Conservation (phyloP, 2,888 invertebrate genomes). For the Drosophila maculinotata region DNA sequence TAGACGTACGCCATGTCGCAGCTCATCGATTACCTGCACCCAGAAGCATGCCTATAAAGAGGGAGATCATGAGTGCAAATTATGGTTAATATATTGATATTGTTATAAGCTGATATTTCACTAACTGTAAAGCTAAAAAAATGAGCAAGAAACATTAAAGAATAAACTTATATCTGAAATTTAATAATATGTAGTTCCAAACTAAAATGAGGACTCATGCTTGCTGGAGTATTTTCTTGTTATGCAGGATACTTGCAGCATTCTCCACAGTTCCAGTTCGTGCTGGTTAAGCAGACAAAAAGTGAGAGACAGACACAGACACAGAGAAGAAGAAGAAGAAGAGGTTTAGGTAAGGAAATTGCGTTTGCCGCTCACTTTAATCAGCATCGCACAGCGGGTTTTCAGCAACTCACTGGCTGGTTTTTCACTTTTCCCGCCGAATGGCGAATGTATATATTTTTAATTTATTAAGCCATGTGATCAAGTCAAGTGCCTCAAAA, state of each 20-base stretch:
- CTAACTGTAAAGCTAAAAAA: too few relatives aligned
- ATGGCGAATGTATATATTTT: constrained; percentile 41
- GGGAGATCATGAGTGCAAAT: background rate
- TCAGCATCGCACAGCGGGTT: constrained; percentile 35
- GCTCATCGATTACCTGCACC: constrained; percentile 97
- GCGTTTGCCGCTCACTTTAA: constrained; percentile 51
- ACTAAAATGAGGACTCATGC: constrained; percentile 4
- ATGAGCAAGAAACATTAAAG: too few relatives aligned
- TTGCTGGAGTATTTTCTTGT: constrained; percentile 4
- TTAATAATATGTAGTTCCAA: background rate
- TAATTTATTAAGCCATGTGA: constrained; percentile 70
- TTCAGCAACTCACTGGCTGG: constrained; percentile 20
- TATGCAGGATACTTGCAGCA: constrained; percentile 89
- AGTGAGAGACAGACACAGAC: background rate
- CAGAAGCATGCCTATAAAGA: constrained; percentile 93
- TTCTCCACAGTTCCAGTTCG: constrained; percentile 91
- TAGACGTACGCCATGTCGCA: constrained; percentile 95
- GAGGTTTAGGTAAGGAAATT: constrained; percentile 28
- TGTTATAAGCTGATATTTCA: too few relatives aligned
- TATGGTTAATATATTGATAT: background rate
- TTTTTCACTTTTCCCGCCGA: constrained; percentile 36
- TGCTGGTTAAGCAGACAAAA: constrained; percentile 55
- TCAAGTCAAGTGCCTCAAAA: constrained; percentile 31
- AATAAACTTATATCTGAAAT: too few relatives aligned
- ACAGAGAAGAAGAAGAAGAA: constrained; percentile 1